Evolutionary conservation across 2,797 vertebrate genomes (phyloP).

Genomic region (Molothrus ater): DNA sequence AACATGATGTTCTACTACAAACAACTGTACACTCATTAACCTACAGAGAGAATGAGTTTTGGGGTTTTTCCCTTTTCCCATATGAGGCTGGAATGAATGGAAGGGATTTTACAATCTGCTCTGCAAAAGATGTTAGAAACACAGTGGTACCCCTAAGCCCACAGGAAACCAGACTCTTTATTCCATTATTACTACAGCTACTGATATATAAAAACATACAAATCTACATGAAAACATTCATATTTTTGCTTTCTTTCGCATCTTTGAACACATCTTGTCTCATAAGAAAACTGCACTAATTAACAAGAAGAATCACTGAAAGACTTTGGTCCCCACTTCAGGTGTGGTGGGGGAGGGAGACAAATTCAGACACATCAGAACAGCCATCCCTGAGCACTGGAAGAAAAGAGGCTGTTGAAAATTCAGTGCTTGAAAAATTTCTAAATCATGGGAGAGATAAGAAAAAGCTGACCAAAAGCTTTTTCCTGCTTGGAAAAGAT

Average conservation of each 20-base stretch:
- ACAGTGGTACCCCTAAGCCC: not conserved
- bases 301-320: not conserved
- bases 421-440: not conserved
- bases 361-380: not conserved
- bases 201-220: not conserved
- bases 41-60: not conserved
- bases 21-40: not conserved
- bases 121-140: not conserved
- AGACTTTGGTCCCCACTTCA: not conserved
- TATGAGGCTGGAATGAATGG: no score
- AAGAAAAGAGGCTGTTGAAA: not conserved
- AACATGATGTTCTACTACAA: not conserved
- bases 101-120: not conserved
- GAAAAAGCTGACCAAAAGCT: constrained; percentile 17
- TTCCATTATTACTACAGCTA: not conserved
- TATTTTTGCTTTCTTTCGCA: not conserved
- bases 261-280: not conserved
- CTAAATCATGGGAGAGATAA: not conserved
- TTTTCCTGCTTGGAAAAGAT: not conserved
- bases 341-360: not conserved
- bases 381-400: not conserved
- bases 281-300: not conserved
- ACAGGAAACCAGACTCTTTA: not conserved
- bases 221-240: not conserved
- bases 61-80: not conserved